Base-by-base conservation (phyloP, 2,888 invertebrate species). In the Leucophora obtusa region DNA sequence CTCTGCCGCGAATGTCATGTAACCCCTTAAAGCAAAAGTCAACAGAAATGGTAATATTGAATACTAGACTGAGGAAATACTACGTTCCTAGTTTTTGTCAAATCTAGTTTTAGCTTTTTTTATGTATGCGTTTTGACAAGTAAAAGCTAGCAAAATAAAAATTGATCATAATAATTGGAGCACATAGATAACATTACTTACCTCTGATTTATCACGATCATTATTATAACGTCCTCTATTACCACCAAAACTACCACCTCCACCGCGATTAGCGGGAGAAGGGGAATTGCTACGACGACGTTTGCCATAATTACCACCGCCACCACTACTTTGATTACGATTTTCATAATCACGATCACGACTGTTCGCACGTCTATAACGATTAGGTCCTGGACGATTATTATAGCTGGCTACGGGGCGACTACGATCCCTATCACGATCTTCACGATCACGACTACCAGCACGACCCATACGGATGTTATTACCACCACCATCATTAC, bases 251-350 rank as follows among this genome's bases (percentile, higher is more conserved):
- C 62, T 72, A 17, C 82, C 80, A 9, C 79, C 53, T 0, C 63
- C 79, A 9, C 73, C 53, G 0, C 83, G 78, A 53, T 71, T 82
- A 24, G 50, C 70, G 6, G 81, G 77, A 0, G 71, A 79, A 3
- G 89, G 88, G 0, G 89, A 88, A n/a, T 87, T 85, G 68, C 90
- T 90, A 53, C 89, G 86, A 60, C 90, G 86, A 14, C 90, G 85
- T 74, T 90, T 90, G 10, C 83, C 83, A 82, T 84, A 85, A 75
- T 84, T 85, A 24, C 82, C 72, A 43, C 77, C 66, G 38, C 79
- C 73, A 10, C 66, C 60, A 11, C 66, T 60, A 33, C 82, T 79
- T 35, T 70, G 73, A 56, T 83, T 76, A 24, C 89, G 87, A 83
- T 85, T 86, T 63, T 89, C 89, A 73, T 87, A 85, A 51, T 87